Conservation (phyloP, 1,140 invertebrate genomes). For the Papilio machaon region DNA sequence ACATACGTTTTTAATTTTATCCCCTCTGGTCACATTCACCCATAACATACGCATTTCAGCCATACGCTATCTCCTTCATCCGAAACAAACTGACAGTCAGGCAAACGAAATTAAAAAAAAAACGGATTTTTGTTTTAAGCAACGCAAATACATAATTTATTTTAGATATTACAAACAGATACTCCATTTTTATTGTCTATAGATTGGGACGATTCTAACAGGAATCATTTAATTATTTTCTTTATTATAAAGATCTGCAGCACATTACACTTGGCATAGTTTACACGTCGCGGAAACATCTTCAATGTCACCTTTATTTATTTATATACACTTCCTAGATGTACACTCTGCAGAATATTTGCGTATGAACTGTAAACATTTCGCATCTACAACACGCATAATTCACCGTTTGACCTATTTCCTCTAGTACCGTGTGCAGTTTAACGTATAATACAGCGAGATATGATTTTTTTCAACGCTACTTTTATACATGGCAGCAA, state of each 20-base stretch:
- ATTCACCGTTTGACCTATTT: conserved; percentile 39
- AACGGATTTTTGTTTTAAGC: too few relatives aligned
- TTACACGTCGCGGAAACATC: conserved; percentile 67
- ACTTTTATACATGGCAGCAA: conserved; percentile 41
- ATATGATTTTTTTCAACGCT: conserved; percentile 41
- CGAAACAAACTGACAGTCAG: too few relatives aligned
- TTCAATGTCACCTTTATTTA: conserved; percentile 74
- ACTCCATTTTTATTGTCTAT: too few relatives aligned
- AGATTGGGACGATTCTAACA: neutral
- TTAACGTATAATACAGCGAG: conserved; percentile 34
- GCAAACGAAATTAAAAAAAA: too few relatives aligned
- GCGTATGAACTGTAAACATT: conserved; percentile 30
- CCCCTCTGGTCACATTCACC: too few relatives aligned
- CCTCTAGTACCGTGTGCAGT: conserved; percentile 34
- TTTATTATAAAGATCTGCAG: conserved; percentile 22
- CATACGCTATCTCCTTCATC: too few relatives aligned
- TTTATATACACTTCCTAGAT: conserved; percentile 59
- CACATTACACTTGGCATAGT: conserved; percentile 61
- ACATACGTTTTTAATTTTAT: too few relatives aligned
- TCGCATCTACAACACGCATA: conserved; percentile 26
- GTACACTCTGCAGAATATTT: conserved; percentile 35
- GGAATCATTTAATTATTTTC: neutral
- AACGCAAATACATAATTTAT: too few relatives aligned
- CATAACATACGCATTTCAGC: too few relatives aligned
- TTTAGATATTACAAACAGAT: too few relatives aligned